Percentiles rank a stretch among this genome's conserved stretches.
These are phyloP conservation scores for Panagrolaimus sp. DNA, from an alignment of 1,140 invertebrate species.

Conservation along the genomic window DNA sequence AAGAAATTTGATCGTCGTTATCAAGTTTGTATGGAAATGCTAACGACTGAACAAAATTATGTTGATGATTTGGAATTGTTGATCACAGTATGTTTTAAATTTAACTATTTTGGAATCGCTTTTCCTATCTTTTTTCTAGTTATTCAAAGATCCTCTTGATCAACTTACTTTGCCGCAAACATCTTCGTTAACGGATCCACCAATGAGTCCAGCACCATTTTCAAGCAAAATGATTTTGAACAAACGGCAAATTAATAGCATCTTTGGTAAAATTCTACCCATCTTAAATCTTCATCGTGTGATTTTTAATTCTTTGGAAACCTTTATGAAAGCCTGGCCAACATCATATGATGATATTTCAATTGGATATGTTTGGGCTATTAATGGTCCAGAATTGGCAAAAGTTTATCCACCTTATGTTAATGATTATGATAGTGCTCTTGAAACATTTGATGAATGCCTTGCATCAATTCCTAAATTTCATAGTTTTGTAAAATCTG, in stretches of 20 bases:
- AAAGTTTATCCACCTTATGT: slow-evolving; percentile 38
- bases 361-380: slow-evolving; percentile 33
- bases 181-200: slow-evolving; percentile 19
- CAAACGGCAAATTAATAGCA: slow-evolving; percentile 18
- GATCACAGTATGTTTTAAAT: slow-evolving; percentile 20
- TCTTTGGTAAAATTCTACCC: slow-evolving; percentile 30
- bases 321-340: background rate
- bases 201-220: slow-evolving; percentile 19
- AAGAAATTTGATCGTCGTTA: slow-evolving; percentile 32
- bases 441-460: slow-evolving; percentile 25
- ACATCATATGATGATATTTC: slow-evolving; percentile 19
- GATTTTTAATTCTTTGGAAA: slow-evolving; percentile 14
- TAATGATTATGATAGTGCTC: slow-evolving; percentile 33
- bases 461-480: slow-evolving; percentile 28
- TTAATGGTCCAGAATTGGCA: slow-evolving; percentile 18
- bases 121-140: slow-evolving; percentile 11
- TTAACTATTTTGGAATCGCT: background rate
- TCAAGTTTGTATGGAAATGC: slow-evolving; percentile 33
- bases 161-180: background rate
- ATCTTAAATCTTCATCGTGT: slow-evolving; percentile 30
- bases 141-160: slow-evolving; percentile 35
- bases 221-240: background rate
- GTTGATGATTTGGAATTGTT: slow-evolving; percentile 27
- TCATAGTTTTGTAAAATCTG: slow-evolving; percentile 32
- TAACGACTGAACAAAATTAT: slow-evolving; percentile 40